phyloP scores from a whole-genome alignment of 1,140 invertebrate genomes.

The Papilio dardanus region DNA sequence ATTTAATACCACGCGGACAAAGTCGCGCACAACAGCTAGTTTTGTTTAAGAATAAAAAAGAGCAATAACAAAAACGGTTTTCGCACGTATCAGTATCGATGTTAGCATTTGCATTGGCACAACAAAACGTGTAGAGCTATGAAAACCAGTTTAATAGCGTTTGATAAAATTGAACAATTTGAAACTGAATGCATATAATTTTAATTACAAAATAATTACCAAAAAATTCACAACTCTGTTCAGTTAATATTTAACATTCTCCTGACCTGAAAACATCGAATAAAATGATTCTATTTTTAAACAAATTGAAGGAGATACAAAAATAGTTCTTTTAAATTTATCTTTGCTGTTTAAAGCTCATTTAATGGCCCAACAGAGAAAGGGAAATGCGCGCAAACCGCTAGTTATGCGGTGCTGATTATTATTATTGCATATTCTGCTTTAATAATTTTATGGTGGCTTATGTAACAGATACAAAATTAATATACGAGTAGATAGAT shows the following conservation, averaged over 20 bases:
- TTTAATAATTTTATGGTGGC: slow-evolving; percentile 1
- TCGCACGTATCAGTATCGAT: background rate
- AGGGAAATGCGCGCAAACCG: background rate
- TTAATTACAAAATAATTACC: too few relatives aligned
- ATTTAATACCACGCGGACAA: too few relatives aligned
- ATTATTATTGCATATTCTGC: slow-evolving; percentile 5
- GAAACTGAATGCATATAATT: too few relatives aligned
- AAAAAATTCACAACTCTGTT: too few relatives aligned
- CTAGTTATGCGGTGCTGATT: background rate
- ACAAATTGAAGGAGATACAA: too few relatives aligned
- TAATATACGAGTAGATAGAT: background rate
- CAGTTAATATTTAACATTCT: too few relatives aligned
- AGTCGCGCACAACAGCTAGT: too few relatives aligned
- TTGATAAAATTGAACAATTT: background rate
- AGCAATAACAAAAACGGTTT: background rate
- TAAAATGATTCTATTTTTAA: too few relatives aligned
- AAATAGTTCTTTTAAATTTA: background rate
- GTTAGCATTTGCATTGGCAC: background rate
- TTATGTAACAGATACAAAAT: background rate
- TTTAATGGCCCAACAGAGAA: background rate
- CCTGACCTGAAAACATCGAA: too few relatives aligned
- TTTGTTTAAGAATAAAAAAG: background rate
- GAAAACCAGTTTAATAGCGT: background rate
- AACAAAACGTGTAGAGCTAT: background rate
- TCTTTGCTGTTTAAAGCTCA: background rate